These are phyloP conservation scores for Drosophila suzukii DNA, from an alignment of 1,140 invertebrate genomes.

Conservation along the genomic window DNA sequence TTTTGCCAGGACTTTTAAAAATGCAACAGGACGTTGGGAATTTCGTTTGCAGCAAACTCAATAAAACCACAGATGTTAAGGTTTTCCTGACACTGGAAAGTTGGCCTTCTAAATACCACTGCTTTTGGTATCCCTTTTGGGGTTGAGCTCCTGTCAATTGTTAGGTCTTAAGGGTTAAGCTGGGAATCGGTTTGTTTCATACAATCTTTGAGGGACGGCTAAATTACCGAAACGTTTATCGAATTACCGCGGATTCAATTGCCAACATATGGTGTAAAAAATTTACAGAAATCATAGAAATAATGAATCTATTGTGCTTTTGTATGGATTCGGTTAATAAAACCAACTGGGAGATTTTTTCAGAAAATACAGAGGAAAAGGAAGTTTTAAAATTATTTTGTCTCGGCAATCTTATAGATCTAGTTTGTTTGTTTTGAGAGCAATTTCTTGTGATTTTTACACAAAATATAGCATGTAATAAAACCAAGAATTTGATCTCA, in stretches of 20 bases:
- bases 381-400: not conserved
- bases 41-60: conserved; percentile 30
- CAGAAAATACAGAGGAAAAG: not conserved
- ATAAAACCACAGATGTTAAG: conserved; percentile 51
- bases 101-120: conserved; percentile 1
- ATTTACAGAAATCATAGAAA: conserved; percentile 6
- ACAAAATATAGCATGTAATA: conserved; percentile 1
- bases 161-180: conserved; percentile 58
- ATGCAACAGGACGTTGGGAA: conserved; percentile 75
- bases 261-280: conserved; percentile 51
- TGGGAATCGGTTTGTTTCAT: not conserved
- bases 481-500: conserved; percentile 1
- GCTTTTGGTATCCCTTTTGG: conserved; percentile 12
- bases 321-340: not conserved
- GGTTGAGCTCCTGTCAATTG: conserved; percentile 32
- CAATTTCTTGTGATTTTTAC: too few relatives aligned
- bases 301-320: conserved; percentile 43
- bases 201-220: not conserved
- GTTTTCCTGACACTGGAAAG: not conserved
- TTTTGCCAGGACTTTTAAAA: conserved; percentile 27
- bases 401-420: too few relatives aligned
- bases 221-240: conserved; percentile 56
- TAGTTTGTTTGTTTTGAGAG: too few relatives aligned
- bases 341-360: conserved; percentile 13
- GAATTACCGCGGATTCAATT: conserved; percentile 63